These are phyloP conservation scores for Setophaga kirtlandii DNA, from an alignment of 2,113 vertebrate species.

Conservation along the genomic window DNA sequence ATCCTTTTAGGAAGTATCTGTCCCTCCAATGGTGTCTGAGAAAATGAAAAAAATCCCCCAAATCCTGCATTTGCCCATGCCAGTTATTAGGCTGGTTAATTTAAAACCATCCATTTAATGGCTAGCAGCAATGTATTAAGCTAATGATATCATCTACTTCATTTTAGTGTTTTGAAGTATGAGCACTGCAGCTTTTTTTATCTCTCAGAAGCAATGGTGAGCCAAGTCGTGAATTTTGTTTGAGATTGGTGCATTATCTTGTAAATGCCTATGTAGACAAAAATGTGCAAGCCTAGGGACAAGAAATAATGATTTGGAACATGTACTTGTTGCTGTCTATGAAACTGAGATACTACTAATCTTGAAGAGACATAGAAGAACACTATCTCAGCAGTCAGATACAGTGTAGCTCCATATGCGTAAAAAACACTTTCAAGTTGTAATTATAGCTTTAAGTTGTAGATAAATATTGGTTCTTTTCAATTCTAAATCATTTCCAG, in stretches of 20 bases:
- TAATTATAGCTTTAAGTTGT: slow-evolving; percentile 27
- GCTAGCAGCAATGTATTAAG: neutral
- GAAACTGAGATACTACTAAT: slow-evolving; percentile 1
- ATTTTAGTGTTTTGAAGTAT: neutral
- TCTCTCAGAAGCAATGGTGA: neutral
- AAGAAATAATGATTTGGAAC: slow-evolving; percentile 15
- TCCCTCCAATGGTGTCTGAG: neutral
- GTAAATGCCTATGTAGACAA: neutral
- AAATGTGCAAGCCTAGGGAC: neutral
- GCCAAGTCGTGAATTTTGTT: neutral
- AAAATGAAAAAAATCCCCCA: neutral
- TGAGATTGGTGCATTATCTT: neutral
- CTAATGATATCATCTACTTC: neutral
- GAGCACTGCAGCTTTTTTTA: neutral
- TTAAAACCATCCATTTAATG: neutral
- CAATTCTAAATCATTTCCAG: neutral
- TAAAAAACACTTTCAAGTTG: neutral
- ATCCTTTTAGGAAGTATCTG: neutral
- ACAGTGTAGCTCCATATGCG: neutral
- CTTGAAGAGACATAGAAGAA: slow-evolving; percentile 10
- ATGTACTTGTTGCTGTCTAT: neutral
- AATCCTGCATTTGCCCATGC: neutral
- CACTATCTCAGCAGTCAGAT: neutral
- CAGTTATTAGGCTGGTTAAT: neutral
- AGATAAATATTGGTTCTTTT: slow-evolving; percentile 30